phyloP scores from a whole-genome alignment of 2,797 vertebrate genomes.

The Syngnathus rostellatus region DNA sequence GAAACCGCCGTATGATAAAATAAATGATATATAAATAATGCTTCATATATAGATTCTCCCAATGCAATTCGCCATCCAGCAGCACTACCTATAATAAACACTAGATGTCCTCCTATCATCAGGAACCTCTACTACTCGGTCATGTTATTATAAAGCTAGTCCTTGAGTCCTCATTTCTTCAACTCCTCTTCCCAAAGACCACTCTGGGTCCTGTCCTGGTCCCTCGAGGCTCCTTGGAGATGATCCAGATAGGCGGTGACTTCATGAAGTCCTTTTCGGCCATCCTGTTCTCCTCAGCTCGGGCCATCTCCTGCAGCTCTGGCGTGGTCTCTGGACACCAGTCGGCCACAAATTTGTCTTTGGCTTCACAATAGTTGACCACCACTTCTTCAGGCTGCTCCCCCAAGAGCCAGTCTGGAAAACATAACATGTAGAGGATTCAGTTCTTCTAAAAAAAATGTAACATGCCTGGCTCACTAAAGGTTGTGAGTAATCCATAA shows the following conservation, averaged over 20 bases:
- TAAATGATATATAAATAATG: too few relatives aligned
- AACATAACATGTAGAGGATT: not conserved
- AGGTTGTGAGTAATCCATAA: not conserved
- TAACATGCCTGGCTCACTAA: not conserved
- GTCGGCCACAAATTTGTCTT: constrained; percentile 65
- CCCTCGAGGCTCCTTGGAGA: constrained; percentile 45
- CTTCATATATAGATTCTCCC: too few relatives aligned
- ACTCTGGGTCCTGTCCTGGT: constrained; percentile 47
- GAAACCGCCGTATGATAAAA: too few relatives aligned
- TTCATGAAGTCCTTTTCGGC: constrained; percentile 52
- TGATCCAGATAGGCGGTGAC: constrained; percentile 65
- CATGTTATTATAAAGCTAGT: too few relatives aligned
- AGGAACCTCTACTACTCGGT: not conserved
- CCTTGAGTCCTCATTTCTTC: constrained; percentile 2
- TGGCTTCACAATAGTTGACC: constrained; percentile 66
- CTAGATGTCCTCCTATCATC: constrained; percentile 44
- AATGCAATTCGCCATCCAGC: not conserved
- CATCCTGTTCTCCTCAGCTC: constrained; percentile 60
- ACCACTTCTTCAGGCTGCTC: constrained; percentile 73
- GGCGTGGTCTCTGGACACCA: constrained; percentile 70
- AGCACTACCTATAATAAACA: constrained; percentile 28
- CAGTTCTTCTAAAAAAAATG: too few relatives aligned
- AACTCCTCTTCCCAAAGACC: constrained; percentile 56
- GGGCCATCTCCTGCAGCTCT: constrained; percentile 68
- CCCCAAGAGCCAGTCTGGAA: constrained; percentile 78